Evolutionary conservation across 37 sponge, comb jelly and placozoan species (phyloP), one percentile per base, ranked within the genome.

Genomic region (Chondrosia reniformis): DNA sequence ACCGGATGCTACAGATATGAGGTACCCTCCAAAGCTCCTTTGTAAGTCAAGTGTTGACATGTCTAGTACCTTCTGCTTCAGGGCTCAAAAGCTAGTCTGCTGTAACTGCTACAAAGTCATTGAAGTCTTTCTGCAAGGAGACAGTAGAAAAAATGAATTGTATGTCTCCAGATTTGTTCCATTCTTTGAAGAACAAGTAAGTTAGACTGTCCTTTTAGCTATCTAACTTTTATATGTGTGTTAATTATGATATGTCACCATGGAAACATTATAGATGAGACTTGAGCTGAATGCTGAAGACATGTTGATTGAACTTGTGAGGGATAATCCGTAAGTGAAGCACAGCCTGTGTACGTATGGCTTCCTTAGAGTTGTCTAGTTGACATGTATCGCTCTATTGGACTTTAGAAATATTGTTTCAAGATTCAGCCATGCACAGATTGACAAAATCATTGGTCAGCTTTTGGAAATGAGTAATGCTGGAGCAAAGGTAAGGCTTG

Each of bases 261-360:
- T 21, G 31, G 10, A 8, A n/a, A 15, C 57, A 4, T 4, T 64
- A 13, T 77, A 90, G 86, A 73, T 91, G 27, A 37, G 81, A 25
- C 77, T 80, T 62, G 87, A 55, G 4, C 79, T 93, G 31, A 93
- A 93, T 78, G 94, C 94, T 58, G 94, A 93, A 46, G 83, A 84
- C 37, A 88, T 89, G 54, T 76, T 89, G 67, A 83, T 89, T 82
- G 89, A 93, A 63, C 76, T 93, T 67, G 87, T 89, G 8, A 77
- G 84, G 36, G 94, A 89, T 76, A 93, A 93, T 66, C 27, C 56
- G 87, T 91, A 42, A 77, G 78, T 77, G 1, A 8, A 66, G 12
- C 73, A 80, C 37, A 36, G 8, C 33, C 6, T 40, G 31, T 66
- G 39, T 33, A 30, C 4, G 67, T 31, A 30, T 36, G 32, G 67